Conservation (phyloP, 2,888 invertebrate species). For the Actias luna region DNA sequence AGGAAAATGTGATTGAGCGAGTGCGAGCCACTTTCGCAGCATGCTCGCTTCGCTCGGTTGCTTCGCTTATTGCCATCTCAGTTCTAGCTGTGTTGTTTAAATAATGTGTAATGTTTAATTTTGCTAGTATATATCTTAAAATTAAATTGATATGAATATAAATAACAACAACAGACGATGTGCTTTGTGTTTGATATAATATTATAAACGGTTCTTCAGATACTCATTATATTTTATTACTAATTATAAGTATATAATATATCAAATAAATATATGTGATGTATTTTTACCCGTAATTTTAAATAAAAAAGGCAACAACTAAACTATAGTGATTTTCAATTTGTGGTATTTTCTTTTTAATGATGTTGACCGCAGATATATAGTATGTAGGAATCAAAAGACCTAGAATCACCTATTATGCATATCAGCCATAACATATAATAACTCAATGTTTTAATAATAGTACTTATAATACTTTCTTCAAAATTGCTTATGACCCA, state of each 20-base stretch:
- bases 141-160: not conserved
- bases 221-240: not conserved
- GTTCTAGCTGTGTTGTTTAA: not conserved
- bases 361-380: too few relatives aligned
- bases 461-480: too few relatives aligned
- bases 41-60: not conserved
- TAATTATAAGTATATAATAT: not conserved
- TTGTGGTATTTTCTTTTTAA: not conserved
- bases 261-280: not conserved
- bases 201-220: not conserved
- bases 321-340: not conserved
- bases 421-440: conserved; percentile 7
- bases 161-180: not conserved
- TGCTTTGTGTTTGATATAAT: not conserved
- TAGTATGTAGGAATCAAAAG: not conserved
- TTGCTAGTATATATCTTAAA: not conserved
- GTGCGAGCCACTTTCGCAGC: not conserved
- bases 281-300: not conserved
- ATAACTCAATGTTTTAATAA: conserved; percentile 33
- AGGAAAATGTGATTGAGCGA: not conserved
- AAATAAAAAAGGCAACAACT: not conserved
- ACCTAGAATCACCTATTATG: not conserved
- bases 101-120: not conserved
- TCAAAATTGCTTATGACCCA: conserved; percentile 69
- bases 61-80: not conserved